Evolutionary conservation across 2,113 vertebrate species (phyloP), one percentile per base, ranked within the genome.

Genomic region (Callospermophilus lateralis): DNA sequence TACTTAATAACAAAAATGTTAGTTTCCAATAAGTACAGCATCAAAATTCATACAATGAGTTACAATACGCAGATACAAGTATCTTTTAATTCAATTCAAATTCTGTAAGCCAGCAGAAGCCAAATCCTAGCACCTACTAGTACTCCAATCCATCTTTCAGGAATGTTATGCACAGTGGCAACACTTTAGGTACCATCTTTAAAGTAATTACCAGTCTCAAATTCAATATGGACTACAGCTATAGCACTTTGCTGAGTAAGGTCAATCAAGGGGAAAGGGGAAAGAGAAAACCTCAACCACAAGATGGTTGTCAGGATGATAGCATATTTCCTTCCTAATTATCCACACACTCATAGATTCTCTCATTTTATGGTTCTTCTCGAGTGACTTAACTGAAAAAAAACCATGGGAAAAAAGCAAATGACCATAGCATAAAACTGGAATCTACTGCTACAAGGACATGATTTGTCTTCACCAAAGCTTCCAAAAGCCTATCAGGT

Each of bases 41-140:
- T 88, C 39, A 53, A 95, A 84, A 84, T 68, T 55, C 11, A 87
- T 3, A 74, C 4, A 95, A 77, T 39, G 8, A 92, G 68, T 94
- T 65, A 89, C 9, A 94, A 96, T 94, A 90, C 68, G 17, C 39
- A 92, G 24, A 17, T 77, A 74, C 84, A 91, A 83, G 8, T 87
- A 48, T 16, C 30, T 94, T 73, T 61, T 24, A 74, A 61, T 42
- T 85, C 28, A 88, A 84, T 79, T 80, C 55, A 48, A 77, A 7
- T 34, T 68, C 78, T 51, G 16, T 28, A 94, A 86, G 4, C 19
- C 58, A 95, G 42, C 16, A 97, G 58, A 96, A 92, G 42, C 34
- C 63, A 83, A 79, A 58, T 20, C 17, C 10, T 72, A 74, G 68
- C 65, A 85, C 22, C n/a, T 34, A 16, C 63, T 84, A 24, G 26